Conservation (phyloP, 2,797 vertebrate genomes). For the Discoglossus pictus region DNA sequence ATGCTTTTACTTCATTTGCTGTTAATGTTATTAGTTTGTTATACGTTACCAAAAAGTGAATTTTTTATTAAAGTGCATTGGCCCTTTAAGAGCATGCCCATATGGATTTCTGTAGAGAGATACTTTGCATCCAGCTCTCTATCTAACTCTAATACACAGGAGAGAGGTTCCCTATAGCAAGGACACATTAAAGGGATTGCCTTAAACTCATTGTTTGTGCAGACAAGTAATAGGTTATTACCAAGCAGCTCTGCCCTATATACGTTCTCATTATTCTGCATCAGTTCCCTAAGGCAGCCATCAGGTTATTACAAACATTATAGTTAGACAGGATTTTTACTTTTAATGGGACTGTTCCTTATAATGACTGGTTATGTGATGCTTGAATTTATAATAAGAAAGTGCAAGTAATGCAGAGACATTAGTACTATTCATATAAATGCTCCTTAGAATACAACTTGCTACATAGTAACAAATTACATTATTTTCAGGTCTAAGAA, state of each 20-base stretch:
- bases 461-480: slow-evolving; percentile 26
- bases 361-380: slow-evolving; percentile 27
- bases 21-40: no score
- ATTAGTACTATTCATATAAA: slow-evolving; percentile 30
- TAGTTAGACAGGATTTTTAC: background rate
- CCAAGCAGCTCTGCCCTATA: slow-evolving; percentile 12
- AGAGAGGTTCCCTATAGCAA: no score
- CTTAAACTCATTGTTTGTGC: slow-evolving; percentile 15
- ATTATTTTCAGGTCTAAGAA: background rate
- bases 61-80: no score
- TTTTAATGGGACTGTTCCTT: slow-evolving; percentile 23
- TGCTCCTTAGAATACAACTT: slow-evolving; percentile 35
- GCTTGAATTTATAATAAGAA: slow-evolving; percentile 37
- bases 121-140: no score
- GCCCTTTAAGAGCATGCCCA: no score
- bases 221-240: slow-evolving; percentile 16
- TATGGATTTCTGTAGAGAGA: no score
- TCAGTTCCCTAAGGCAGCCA: slow-evolving; percentile 17
- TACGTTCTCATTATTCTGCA: slow-evolving; percentile 17
- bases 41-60: no score
- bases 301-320: slow-evolving; percentile 13
- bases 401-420: slow-evolving; percentile 17
- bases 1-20: no score
- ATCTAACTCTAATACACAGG: no score
- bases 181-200: slow-evolving; percentile 24